Conservation (phyloP, 2,113 vertebrate species). For the Silurus meridionalis region DNA sequence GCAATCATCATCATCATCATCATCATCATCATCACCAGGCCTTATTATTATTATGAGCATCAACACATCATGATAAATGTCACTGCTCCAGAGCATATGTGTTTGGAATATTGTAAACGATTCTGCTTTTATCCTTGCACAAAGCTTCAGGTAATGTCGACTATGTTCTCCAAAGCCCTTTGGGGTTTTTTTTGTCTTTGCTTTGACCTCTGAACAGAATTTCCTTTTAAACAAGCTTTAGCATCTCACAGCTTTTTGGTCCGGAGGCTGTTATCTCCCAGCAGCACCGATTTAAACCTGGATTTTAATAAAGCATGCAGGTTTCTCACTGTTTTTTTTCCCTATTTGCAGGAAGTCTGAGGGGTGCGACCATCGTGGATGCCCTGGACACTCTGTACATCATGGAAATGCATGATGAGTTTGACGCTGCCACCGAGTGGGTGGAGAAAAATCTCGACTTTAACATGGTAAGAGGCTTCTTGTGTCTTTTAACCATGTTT, state of each 20-base stretch:
- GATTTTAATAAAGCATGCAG: background rate
- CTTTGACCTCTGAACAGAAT: conserved; percentile 24
- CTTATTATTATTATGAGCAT: background rate
- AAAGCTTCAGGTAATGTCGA: background rate
- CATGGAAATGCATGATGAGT: conserved; percentile 97
- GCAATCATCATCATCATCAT: background rate
- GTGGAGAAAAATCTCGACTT: conserved; percentile 94
- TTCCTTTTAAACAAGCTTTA: background rate
- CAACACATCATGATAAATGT: background rate
- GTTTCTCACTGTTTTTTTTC: conserved; percentile 47
- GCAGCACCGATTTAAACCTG: background rate
- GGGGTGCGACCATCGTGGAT: conserved; percentile 96
- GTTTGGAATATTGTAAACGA: background rate
- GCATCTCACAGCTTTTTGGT: background rate
- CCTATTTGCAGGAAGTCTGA: conserved; percentile 77
- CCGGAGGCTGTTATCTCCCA: background rate
- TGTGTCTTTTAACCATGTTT: background rate
- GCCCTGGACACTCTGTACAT: conserved; percentile 92
- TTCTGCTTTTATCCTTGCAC: background rate
- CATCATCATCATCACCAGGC: background rate
- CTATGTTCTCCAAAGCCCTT: background rate
- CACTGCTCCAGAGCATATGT: background rate
- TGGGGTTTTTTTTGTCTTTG: background rate
- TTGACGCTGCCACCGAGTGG: conserved; percentile 90
- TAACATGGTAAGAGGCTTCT: conserved; percentile 82